These are phyloP conservation scores for Hydrolagus affinis DNA, from an alignment of 2,113 vertebrate genomes.

Conservation along the genomic window DNA sequence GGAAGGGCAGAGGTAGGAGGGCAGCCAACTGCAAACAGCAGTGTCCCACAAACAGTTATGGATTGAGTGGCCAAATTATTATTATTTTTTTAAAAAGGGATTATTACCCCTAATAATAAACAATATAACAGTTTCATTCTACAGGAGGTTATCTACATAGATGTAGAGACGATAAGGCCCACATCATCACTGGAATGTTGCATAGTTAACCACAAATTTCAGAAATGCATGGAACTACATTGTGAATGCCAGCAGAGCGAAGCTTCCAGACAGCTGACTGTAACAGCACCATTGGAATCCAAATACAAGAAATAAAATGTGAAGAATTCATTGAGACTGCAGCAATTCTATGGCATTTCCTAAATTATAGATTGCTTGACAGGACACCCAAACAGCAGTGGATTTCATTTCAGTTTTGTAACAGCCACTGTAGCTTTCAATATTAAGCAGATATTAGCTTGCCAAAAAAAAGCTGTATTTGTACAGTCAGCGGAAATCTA, in stretches of 20 bases:
- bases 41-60: no score
- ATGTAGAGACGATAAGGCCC: no score
- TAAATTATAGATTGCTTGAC: slow-evolving; percentile 3
- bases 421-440: background rate
- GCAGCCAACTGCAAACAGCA: no score
- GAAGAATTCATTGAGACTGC: slow-evolving; percentile 21
- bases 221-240: background rate
- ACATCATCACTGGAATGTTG: no score
- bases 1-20: no score
- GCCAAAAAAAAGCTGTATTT: no score
- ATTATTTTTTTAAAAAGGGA: no score
- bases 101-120: no score
- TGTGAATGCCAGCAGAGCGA: background rate
- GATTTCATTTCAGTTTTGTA: background rate
- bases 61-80: no score
- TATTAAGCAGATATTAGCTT: background rate
- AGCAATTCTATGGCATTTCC: slow-evolving; percentile 9
- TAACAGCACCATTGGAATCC: slow-evolving; percentile 1
- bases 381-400: background rate
- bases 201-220: background rate
- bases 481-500: no score
- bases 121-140: no score
- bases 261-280: background rate
- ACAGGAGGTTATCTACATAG: no score
- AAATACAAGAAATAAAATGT: background rate